A percentile compares a stretch with the other conserved stretches of the same genome.
Conservation (phyloP, 2,888 invertebrate species). For the Aelia acuminata region DNA sequence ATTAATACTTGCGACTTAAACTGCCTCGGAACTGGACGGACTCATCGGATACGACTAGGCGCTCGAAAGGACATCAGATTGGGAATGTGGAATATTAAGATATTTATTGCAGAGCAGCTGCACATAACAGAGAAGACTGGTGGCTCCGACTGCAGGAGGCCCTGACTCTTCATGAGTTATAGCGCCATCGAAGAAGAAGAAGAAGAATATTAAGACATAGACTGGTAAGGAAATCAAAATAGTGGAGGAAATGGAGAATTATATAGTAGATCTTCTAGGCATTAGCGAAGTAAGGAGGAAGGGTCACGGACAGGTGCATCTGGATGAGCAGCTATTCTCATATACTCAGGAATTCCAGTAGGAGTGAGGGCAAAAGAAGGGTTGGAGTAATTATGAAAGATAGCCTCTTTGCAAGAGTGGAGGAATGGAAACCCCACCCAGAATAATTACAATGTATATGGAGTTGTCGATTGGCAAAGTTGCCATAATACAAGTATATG, state of each 20-base stretch:
- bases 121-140: too few species aligned
- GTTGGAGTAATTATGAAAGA: background rate
- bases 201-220: background rate
- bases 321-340: background rate
- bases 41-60: too few species aligned
- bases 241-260: background rate
- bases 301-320: background rate
- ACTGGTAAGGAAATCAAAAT: background rate
- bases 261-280: background rate
- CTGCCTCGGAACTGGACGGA: too few species aligned
- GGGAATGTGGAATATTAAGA: background rate
- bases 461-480: background rate
- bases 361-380: background rate
- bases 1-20: too few species aligned
- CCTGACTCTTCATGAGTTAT: too few species aligned
- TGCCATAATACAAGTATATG: background rate
- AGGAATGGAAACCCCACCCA: background rate
- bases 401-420: background rate
- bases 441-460: background rate
- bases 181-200: too few species aligned
- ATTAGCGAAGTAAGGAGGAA: background rate
- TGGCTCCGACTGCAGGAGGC: too few species aligned
- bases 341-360: background rate
- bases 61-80: background rate
- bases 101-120: too few species aligned